Evolutionary conservation across 2,113 vertebrate genomes (phyloP).

Genomic region (Pangasianodon gigas): DNA sequence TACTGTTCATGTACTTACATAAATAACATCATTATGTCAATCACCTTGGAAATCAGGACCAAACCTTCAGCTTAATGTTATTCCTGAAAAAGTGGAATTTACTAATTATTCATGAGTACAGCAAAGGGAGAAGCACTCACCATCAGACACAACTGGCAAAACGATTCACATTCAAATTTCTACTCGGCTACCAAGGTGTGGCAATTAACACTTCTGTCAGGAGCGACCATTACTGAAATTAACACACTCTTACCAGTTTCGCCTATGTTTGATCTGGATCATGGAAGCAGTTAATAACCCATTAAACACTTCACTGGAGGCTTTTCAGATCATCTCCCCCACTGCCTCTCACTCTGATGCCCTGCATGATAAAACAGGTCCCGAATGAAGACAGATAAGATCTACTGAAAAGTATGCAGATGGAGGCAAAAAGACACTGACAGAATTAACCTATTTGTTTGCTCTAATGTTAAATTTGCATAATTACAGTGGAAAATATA

Average conservation of each 20-base stretch:
- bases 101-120: not conserved
- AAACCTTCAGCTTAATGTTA: conserved; percentile 14
- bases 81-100: conserved; percentile 14
- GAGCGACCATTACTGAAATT: not conserved
- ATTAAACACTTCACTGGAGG: conserved; percentile 35
- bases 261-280: conserved; percentile 35
- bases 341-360: conserved; percentile 24
- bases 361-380: conserved; percentile 41
- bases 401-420: conserved; percentile 38
- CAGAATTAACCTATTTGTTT: not conserved
- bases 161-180: conserved; percentile 18
- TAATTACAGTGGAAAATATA: not conserved
- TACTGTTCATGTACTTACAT: conserved; percentile 2
- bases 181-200: not conserved
- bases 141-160: conserved; percentile 12
- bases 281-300: conserved; percentile 34
- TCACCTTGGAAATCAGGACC: not conserved
- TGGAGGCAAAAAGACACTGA: not conserved
- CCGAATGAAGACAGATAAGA: conserved; percentile 31
- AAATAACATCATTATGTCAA: conserved; percentile 16
- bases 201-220: conserved; percentile 15
- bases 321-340: conserved; percentile 14
- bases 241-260: conserved; percentile 8
- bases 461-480: not conserved
- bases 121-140: not conserved